These are phyloP conservation scores for Lycodopsis pacificus DNA, from an alignment of 2,797 vertebrate species.

Conservation along the genomic window DNA sequence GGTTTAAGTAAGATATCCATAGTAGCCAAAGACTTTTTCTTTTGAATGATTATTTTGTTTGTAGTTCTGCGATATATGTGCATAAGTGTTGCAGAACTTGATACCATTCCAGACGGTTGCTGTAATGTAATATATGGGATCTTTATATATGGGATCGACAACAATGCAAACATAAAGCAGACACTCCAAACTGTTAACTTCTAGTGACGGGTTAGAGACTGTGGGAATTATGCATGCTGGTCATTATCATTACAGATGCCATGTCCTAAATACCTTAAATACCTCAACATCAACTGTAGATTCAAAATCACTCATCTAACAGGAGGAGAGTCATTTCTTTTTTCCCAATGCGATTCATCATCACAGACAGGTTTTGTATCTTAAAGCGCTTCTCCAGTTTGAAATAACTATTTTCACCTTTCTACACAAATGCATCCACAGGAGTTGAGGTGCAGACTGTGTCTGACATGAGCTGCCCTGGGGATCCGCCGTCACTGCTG, in stretches of 20 bases:
- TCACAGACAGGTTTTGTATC: constrained; percentile 21
- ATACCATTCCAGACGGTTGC: not conserved
- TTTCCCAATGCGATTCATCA: not conserved
- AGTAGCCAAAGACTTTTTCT: not conserved
- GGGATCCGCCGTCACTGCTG: constrained; percentile 64
- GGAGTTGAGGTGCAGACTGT: constrained; percentile 59
- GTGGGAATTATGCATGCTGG: not conserved
- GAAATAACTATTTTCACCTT: constrained; percentile 49
- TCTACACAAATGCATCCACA: constrained; percentile 43
- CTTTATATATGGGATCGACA: not conserved
- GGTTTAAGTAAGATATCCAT: not conserved
- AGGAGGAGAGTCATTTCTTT: not conserved
- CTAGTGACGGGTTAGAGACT: not conserved
- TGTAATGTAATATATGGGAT: not conserved
- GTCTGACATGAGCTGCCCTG: constrained; percentile 57
- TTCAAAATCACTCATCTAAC: not conserved
- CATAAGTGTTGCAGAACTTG: not conserved
- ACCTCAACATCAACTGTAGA: not conserved
- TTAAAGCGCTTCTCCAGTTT: constrained; percentile 35
- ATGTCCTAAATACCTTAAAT: not conserved
- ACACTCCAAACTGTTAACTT: not conserved
- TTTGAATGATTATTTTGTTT: not conserved
- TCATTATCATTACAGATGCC: not conserved
- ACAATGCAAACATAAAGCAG: not conserved
- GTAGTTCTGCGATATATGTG: not conserved